Conservation (phyloP, 2,113 vertebrate species). For the Nyctereutes procyonoides region DNA sequence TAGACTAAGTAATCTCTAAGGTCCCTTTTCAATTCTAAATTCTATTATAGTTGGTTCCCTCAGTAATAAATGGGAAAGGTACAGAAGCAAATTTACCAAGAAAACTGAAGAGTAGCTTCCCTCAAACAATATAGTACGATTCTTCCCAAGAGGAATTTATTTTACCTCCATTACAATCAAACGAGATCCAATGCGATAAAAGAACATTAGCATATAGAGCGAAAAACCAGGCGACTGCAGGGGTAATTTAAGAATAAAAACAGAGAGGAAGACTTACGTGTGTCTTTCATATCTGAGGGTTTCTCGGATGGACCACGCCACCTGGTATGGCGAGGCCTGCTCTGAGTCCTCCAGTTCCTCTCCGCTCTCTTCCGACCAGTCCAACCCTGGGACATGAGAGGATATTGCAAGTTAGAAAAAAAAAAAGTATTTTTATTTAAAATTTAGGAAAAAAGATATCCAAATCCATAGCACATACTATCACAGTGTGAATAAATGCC, state of each 20-base stretch:
- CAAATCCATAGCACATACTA: neutral
- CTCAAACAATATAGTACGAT: slow-evolving; percentile 6
- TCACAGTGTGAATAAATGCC: neutral
- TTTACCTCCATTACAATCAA: neutral
- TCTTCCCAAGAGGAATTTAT: slow-evolving; percentile 26
- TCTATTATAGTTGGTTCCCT: neutral
- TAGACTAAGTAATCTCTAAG: neutral
- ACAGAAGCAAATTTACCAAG: slow-evolving; percentile 9
- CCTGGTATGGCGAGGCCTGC: slow-evolving; percentile 90
- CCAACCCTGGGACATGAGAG: slow-evolving; percentile 89
- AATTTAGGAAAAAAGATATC: neutral
- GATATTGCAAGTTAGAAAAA: slow-evolving; percentile 23
- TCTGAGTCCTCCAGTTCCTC: slow-evolving; percentile 93
- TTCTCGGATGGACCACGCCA: slow-evolving; percentile 92
- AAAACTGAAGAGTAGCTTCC: neutral
- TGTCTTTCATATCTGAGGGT: slow-evolving; percentile 87
- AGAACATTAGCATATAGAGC: neutral
- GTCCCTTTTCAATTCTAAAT: neutral
- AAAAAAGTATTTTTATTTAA: slow-evolving; percentile 57
- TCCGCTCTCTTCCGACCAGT: slow-evolving; percentile 99
- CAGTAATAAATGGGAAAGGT: neutral
- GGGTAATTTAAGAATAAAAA: neutral
- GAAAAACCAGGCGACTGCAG: neutral
- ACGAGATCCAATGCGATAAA: neutral
- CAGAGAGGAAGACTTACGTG: slow-evolving; percentile 82